Percentiles rank a stretch among this genome's conserved stretches.
Evolutionary conservation across 2,797 vertebrate genomes (phyloP).

Genomic region (Spea hammondii): DNA sequence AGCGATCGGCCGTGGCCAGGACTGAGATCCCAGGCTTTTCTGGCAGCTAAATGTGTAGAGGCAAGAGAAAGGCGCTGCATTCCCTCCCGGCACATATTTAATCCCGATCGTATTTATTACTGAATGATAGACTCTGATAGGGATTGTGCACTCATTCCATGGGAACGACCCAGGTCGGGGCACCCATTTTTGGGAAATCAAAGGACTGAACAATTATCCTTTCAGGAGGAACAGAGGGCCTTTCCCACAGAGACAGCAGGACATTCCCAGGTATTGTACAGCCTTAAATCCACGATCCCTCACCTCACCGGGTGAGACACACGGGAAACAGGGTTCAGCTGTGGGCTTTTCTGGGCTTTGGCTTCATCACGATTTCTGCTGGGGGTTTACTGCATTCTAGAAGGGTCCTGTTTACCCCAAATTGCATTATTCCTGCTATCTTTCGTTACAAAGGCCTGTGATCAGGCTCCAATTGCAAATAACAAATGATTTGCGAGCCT

Average conservation of each 20-base stretch:
- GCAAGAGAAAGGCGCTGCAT: slow-evolving; percentile 14
- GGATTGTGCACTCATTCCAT: slow-evolving; percentile 23
- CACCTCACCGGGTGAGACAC: background rate
- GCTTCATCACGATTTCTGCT: background rate
- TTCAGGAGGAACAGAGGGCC: slow-evolving; percentile 15
- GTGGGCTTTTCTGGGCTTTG: background rate
- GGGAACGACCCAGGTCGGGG: background rate
- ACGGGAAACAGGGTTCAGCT: background rate
- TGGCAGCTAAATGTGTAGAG: slow-evolving; percentile 21
- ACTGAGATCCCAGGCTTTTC: slow-evolving; percentile 21
- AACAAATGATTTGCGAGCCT: no score
- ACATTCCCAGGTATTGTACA: slow-evolving; percentile 29
- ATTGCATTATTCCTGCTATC: background rate
- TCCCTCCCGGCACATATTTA: slow-evolving; percentile 1
- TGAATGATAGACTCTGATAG: background rate
- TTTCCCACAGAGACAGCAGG: slow-evolving; percentile 31
- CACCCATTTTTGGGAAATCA: background rate
- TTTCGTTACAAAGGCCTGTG: background rate
- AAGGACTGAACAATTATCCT: background rate
- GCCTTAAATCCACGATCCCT: background rate
- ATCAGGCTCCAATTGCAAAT: background rate
- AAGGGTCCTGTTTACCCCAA: background rate
- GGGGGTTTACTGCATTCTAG: background rate
- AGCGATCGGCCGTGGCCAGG: slow-evolving; percentile 50
- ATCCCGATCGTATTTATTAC: background rate